Percentiles rank a stretch among this genome's conserved stretches.
phyloP scores from a whole-genome alignment of 2,797 vertebrate species.

The Trachurus trachurus region DNA sequence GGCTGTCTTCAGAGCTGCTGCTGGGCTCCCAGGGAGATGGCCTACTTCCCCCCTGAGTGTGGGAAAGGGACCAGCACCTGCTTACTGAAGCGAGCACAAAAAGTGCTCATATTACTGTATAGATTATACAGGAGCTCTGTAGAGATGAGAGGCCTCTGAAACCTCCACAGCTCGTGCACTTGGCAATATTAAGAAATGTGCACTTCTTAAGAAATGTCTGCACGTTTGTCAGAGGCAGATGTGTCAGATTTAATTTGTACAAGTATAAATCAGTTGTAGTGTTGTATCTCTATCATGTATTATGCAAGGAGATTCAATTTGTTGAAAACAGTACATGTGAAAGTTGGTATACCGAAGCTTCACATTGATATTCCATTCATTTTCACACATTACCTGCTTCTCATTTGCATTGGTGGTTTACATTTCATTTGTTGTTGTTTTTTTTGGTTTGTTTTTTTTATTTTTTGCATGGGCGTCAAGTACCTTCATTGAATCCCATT shows the following conservation, averaged over 20 bases:
- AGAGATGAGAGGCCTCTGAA: constrained; percentile 46
- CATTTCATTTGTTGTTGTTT: constrained; percentile 68
- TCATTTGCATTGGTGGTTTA: constrained; percentile 70
- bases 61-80: constrained; percentile 76
- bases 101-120: constrained; percentile 74
- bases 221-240: constrained; percentile 34
- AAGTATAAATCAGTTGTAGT: constrained; percentile 39
- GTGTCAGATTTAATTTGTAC: constrained; percentile 44
- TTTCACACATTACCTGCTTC: constrained; percentile 74
- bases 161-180: constrained; percentile 41
- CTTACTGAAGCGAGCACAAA: constrained; percentile 70
- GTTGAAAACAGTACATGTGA: constrained; percentile 39
- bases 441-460: constrained; percentile 9
- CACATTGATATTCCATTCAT: constrained; percentile 73
- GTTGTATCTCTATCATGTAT: constrained; percentile 25
- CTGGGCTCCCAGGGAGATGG: constrained; percentile 77
- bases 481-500: constrained; percentile 87
- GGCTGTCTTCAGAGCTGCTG: constrained; percentile 70
- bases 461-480: constrained; percentile 80
- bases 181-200: constrained; percentile 40
- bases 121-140: constrained; percentile 64
- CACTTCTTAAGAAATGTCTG: constrained; percentile 38
- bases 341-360: constrained; percentile 48
- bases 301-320: constrained; percentile 22
- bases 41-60: constrained; percentile 79